phyloP scores from a whole-genome alignment of 2,888 invertebrate species.

The Pammene aurita region DNA sequence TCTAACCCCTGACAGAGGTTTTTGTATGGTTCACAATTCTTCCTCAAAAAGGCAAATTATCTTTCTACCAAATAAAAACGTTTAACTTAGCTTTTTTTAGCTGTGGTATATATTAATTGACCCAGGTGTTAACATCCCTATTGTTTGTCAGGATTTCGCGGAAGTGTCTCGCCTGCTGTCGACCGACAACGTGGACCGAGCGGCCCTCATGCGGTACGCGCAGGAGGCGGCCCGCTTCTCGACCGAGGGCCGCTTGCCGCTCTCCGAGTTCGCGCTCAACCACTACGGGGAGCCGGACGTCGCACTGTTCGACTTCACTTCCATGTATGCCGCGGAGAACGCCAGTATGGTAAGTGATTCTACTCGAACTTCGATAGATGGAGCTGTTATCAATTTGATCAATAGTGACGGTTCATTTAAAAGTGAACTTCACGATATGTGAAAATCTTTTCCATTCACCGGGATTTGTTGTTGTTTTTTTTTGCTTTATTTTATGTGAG shows the following conservation, averaged over 20 bases:
- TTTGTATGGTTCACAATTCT: no score
- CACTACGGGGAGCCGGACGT: slow-evolving; percentile 99
- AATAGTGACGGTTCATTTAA: background rate
- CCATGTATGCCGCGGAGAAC: slow-evolving; percentile 98
- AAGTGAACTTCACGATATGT: background rate
- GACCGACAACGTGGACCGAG: slow-evolving; percentile 95
- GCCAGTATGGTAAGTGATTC: slow-evolving; percentile 89
- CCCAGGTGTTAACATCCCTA: no score
- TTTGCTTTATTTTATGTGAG: no score
- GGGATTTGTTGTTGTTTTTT: no score
- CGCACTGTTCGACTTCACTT: slow-evolving; percentile 99
- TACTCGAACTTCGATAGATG: background rate
- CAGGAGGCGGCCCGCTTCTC: slow-evolving; percentile 97
- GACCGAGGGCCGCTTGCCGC: slow-evolving; percentile 92
- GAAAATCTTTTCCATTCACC: no score
- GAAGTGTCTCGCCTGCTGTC: slow-evolving; percentile 95
- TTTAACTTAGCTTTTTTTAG: no score
- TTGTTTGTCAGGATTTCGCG: slow-evolving; percentile 88
- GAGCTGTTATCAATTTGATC: background rate
- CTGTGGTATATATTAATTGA: no score
- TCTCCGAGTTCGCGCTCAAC: slow-evolving; percentile 97
- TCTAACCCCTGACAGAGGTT: no score
- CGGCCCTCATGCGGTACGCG: slow-evolving; percentile 94
- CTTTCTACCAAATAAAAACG: no score
- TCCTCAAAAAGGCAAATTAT: no score